Evolutionary conservation across 2,797 vertebrate genomes (phyloP).

Genomic region (Pteronotus mesoamericanus): DNA sequence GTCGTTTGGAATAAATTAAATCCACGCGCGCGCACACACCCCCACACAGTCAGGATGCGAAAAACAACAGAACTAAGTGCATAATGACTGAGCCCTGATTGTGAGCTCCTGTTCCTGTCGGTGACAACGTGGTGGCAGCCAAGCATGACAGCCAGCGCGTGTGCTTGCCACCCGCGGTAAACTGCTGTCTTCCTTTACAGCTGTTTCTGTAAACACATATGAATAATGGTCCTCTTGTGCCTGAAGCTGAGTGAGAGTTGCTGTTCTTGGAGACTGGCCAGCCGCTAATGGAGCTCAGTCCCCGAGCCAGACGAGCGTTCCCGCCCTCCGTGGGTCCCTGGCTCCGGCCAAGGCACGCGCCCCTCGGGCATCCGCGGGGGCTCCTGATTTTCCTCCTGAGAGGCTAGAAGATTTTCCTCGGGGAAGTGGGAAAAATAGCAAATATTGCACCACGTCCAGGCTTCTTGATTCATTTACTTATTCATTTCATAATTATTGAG

Average conservation of each 20-base stretch:
- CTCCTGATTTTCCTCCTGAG: not conserved
- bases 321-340: not conserved
- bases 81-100: not conserved
- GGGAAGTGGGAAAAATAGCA: not conserved
- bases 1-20: not conserved
- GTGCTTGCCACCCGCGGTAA: slow-evolving; percentile 8
- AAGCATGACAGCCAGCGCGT: not conserved
- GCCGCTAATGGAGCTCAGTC: not conserved
- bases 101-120: slow-evolving; percentile 6
- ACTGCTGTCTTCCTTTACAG: not conserved
- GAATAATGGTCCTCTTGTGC: slow-evolving; percentile 50
- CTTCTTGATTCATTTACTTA: not conserved
- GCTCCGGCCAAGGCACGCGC: rapidly evolving
- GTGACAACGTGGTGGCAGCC: not conserved
- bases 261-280: slow-evolving; percentile 70
- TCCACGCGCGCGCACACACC: too few relatives aligned
- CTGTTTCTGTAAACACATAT: slow-evolving; percentile 17
- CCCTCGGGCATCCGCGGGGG: rapidly evolving
- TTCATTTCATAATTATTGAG: rapidly evolving
- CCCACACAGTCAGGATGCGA: not conserved
- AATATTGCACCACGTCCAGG: not conserved
- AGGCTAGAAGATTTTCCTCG: not conserved
- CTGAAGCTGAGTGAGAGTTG: slow-evolving; percentile 37
- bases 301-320: not conserved
- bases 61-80: not conserved